Evolutionary conservation across 64 coral and sea anemone species (phyloP), one percentile per base, ranked within the genome.

Genomic region (Cladopsammia gracilis): DNA sequence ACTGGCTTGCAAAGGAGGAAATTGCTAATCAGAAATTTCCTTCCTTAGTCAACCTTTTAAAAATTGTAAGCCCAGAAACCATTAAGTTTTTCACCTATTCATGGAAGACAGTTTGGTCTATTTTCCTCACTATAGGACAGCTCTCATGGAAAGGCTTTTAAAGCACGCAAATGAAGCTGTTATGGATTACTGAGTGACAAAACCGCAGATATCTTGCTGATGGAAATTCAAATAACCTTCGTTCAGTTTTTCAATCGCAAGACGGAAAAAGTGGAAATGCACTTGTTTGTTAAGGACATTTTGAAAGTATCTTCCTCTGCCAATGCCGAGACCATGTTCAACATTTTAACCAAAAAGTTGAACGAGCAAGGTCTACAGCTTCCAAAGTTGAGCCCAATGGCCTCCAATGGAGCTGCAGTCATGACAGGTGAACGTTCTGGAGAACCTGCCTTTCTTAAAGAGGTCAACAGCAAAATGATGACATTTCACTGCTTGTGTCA

Each of bases 171-270:
- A 80, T 24, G 61, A 43, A 54, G 53, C 54, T 80, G 77, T 44
- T 44, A 80, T 80, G 77, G 77, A 43, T 80, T 80, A 80, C 54
- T 80, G 77, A 15, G 54, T 23, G 77, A 78, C 42, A 54, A 89
- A 64, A 54, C 64, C 64, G 78, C 87, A 90, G 88, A 78, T 60
- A 90, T 78, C 62, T 67, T 75, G 0, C 75, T 90, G 58, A 79
- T 79, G 74, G 75, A 90, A 68, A 79, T 79, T 52, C 46, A 79
- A 60, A 20, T 90, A 79, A 79, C 60, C 87, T 89, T 89, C 48
- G 64, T 89, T 77, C 87, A 77, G 87, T 89, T 89, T 89, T 89
- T 89, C 58, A 89, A 89, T 72, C n/a, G n/a, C n/a, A n/a, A n/a
- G n/a, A n/a, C n/a, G n/a, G n/a, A n/a, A n/a, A n/a, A n/a, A n/a